These are phyloP conservation scores for Campylorhamphus procurvoides DNA, from an alignment of 2,113 vertebrate species.

Conservation along the genomic window DNA sequence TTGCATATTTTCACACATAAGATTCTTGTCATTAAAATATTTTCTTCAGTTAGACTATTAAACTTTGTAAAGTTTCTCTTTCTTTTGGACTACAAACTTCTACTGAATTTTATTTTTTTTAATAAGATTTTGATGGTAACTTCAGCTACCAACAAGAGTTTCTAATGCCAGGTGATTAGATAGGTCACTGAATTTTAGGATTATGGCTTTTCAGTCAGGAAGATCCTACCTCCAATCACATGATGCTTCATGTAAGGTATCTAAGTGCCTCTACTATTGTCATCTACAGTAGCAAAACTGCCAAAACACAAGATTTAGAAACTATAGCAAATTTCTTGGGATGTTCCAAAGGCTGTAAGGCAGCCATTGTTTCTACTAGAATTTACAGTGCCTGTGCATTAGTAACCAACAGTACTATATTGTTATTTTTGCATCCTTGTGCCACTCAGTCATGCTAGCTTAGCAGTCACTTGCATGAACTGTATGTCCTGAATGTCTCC, in stretches of 20 bases:
- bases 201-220: background rate
- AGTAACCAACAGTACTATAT: background rate
- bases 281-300: background rate
- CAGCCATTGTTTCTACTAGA: background rate
- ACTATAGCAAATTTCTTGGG: background rate
- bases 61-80: background rate
- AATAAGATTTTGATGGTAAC: background rate
- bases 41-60: background rate
- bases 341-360: background rate
- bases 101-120: background rate
- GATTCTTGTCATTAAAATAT: background rate
- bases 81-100: background rate
- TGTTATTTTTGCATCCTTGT: background rate
- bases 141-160: background rate
- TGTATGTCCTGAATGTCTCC: background rate
- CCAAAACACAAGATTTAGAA: background rate
- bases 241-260: background rate
- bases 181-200: background rate
- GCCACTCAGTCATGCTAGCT: background rate
- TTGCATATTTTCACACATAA: background rate
- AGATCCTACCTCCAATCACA: background rate
- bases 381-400: background rate
- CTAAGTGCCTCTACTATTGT: background rate
- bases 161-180: background rate
- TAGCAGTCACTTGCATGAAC: background rate